phyloP scores from a whole-genome alignment of 2,113 vertebrate genomes.

The Climacteris rufus region DNA sequence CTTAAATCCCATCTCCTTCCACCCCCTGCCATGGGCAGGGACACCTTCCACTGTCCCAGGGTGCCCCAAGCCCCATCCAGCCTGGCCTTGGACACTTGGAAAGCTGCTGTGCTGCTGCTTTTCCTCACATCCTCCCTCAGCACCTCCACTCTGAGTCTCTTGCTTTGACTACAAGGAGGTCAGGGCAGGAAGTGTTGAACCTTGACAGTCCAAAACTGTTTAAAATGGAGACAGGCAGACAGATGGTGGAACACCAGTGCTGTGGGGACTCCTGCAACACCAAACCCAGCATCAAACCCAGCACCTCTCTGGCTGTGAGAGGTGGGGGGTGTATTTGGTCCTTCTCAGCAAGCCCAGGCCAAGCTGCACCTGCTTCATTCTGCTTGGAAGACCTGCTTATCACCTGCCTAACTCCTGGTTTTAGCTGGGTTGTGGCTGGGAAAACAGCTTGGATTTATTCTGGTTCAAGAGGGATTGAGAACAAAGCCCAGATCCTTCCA shows the following conservation, averaged over 20 bases:
- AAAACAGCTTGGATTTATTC: not conserved
- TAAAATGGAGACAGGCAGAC: not conserved
- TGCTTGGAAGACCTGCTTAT: not conserved
- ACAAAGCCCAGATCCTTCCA: not conserved
- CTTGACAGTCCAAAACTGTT: not conserved
- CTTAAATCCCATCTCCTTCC: not conserved
- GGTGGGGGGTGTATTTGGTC: not conserved
- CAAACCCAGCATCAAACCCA: not conserved
- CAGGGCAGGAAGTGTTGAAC: not conserved
- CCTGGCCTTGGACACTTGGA: not conserved
- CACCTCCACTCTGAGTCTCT: not conserved
- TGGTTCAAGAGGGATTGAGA: not conserved
- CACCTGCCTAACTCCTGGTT: not conserved
- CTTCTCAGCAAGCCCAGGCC: not conserved
- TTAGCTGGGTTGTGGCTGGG: not conserved
- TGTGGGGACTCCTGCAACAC: not conserved
- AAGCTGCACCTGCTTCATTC: accelerated
- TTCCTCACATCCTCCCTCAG: not conserved
- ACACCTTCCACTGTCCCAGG: not conserved
- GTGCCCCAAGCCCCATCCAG: not conserved
- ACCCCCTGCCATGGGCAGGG: not conserved
- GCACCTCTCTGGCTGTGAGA: not conserved
- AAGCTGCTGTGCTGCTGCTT: not conserved
- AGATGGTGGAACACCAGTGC: not conserved
- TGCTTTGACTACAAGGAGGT: not conserved